Evolutionary conservation across 2,888 invertebrate species (phyloP).

Genomic region (Athripsodes cinereus): DNA sequence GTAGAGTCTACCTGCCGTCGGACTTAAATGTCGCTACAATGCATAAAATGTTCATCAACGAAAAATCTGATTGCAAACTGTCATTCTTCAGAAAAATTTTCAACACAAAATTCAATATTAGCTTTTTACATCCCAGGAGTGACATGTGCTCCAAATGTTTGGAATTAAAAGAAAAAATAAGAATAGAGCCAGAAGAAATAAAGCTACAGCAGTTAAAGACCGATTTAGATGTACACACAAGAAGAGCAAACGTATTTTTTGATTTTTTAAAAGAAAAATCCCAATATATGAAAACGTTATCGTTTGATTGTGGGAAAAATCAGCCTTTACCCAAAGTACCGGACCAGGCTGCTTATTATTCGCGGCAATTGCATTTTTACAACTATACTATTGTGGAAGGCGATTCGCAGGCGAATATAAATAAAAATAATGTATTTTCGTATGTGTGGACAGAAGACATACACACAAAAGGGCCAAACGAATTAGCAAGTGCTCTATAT

Average conservation of each 20-base stretch:
- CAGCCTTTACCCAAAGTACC: constrained; percentile 31
- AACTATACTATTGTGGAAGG: constrained; percentile 27
- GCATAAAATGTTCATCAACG: constrained; percentile 5
- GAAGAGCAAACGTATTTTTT: constrained; percentile 30
- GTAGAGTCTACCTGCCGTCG: constrained; percentile 8
- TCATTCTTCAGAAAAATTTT: constrained; percentile 29
- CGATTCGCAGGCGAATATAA: constrained; percentile 3
- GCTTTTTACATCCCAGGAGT: constrained; percentile 29
- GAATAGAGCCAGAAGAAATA: constrained; percentile 28
- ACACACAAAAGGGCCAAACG: no score
- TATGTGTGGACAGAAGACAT: no score
- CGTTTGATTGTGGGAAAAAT: constrained; percentile 31
- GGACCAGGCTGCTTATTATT: no score
- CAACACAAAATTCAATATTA: constrained; percentile 30
- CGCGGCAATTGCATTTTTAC: constrained; percentile 33
- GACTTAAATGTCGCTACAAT: constrained; percentile 3
- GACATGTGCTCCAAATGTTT: constrained; percentile 31
- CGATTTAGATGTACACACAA: constrained; percentile 28
- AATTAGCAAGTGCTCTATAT: no score
- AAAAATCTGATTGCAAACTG: constrained; percentile 6
- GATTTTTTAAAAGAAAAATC: constrained; percentile 27
- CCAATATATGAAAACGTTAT: constrained; percentile 28
- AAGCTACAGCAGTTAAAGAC: constrained; percentile 27
- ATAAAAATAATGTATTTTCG: no score
- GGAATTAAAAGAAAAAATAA: constrained; percentile 29